Conservation (phyloP, 1,140 invertebrate species). For the Anagrus nilaparvatae region DNA sequence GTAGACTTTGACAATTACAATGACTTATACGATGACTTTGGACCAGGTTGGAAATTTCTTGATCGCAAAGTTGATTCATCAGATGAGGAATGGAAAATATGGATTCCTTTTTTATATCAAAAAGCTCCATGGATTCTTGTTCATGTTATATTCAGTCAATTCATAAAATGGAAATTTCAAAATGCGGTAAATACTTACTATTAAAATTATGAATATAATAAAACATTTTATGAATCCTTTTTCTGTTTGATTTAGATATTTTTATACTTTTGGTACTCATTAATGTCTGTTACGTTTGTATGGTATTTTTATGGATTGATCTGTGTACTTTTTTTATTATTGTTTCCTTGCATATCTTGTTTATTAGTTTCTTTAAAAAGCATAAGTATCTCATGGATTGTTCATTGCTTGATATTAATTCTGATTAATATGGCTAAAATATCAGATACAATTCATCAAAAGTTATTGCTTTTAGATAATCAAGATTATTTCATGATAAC, state of each 20-base stretch:
- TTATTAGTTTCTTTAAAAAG: slow-evolving; percentile 27
- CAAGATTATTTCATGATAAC: slow-evolving; percentile 36
- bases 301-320: slow-evolving; percentile 27
- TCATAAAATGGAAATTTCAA: slow-evolving; percentile 24
- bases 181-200: slow-evolving; percentile 16
- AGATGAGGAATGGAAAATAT: slow-evolving; percentile 47
- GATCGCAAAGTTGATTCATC: slow-evolving; percentile 38
- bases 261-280: slow-evolving; percentile 30
- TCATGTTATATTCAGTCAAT: slow-evolving; percentile 33
- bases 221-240: not conserved
- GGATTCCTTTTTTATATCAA: slow-evolving; percentile 33
- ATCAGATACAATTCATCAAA: slow-evolving; percentile 25
- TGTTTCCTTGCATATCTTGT: slow-evolving; percentile 33
- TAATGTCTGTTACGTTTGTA: slow-evolving; percentile 26
- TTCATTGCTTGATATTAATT: slow-evolving; percentile 29
- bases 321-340: slow-evolving; percentile 27
- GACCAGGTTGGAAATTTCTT: slow-evolving; percentile 38
- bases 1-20: slow-evolving; percentile 29
- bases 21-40: slow-evolving; percentile 32
- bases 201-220: not conserved
- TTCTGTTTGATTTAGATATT: slow-evolving; percentile 21
- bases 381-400: slow-evolving; percentile 30
- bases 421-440: slow-evolving; percentile 31
- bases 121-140: slow-evolving; percentile 35
- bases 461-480: slow-evolving; percentile 23